Evolutionary conservation across 1,140 invertebrate species (phyloP), one percentile per base, ranked within the genome.

Genomic region (Tetranychus urticae): DNA sequence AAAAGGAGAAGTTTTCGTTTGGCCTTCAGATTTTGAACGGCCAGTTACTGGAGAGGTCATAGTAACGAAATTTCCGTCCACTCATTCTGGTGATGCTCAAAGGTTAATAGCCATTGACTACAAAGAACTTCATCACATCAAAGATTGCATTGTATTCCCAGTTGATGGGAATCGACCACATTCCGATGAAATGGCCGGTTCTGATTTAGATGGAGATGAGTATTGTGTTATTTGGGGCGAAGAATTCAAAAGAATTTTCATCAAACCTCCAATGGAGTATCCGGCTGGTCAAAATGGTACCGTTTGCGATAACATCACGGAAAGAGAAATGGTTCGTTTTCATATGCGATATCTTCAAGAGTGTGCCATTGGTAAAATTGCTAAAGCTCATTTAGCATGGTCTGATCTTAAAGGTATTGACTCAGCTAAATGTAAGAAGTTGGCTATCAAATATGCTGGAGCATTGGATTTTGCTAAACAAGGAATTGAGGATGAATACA

Each of bases 101-200:
- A 71, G 71, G 47, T 69, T 75, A 48, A 59, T 56, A 39, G 69
- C 72, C 23, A 65, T 75, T 50, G 67, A 72, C 65, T 58, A 70
- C 6, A 67, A 69, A 0, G 65, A 63, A 23, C 63, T 74, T 13
- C 62, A 65, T 52, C 69, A 74, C 65, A 63, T 75, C 13, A 61
- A 63, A 36, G 74, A 74, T 65, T 74, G 73, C 46, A 67, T 74
- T 37, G 73, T 76, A 1, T 74, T 75, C 63, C 74, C 73, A 7
- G 55, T 65, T 7, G 60, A 68, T 59, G 73, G 73, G 7, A 61
- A 65, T 35, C 63, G 73, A 58, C 73, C 73, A 12, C 73, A 76
- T 66, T 64, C 72, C 4, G 70, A 75, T 66, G 72, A 76, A 64
- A 74, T 74, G 72, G 71, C 72, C 35, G 71, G 71, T 5, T 67